Evolutionary conservation across 2,113 vertebrate species (phyloP).

Genomic region (Brevimyrus niger): DNA sequence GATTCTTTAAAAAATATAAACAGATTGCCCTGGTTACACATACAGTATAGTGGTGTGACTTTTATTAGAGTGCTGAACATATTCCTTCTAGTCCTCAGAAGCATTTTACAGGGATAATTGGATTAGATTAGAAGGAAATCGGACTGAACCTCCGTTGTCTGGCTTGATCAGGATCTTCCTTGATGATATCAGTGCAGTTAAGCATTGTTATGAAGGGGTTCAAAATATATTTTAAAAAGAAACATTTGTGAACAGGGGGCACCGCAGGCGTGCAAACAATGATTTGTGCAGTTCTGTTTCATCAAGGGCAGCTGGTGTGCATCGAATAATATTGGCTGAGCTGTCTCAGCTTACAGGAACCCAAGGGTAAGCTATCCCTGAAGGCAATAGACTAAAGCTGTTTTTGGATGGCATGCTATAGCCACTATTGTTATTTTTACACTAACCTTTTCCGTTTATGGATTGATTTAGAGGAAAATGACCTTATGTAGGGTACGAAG

Average conservation of each 20-base stretch:
- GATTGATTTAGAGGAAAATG: conserved; percentile 19
- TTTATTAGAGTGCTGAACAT: not conserved
- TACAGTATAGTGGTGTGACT: not conserved
- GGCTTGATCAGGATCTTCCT: not conserved
- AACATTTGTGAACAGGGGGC: not conserved
- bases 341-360: conserved; percentile 9
- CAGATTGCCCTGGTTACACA: not conserved
- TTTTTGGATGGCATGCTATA: conserved; percentile 7
- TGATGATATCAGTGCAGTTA: not conserved
- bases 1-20: not conserved
- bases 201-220: not conserved
- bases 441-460: conserved; percentile 11
- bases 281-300: not conserved
- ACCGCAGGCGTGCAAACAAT: not conserved
- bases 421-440: conserved; percentile 10
- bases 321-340: conserved; percentile 2
- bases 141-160: not conserved
- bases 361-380: conserved; percentile 4
- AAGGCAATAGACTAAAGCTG: conserved; percentile 5
- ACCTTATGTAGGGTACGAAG: not conserved
- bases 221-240: not conserved
- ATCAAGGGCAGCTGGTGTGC: conserved; percentile 4
- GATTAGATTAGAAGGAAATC: not conserved
- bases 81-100: not conserved
- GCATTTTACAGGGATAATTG: not conserved